A percentile compares a stretch with the other conserved stretches of the same genome.
These are phyloP conservation scores for Hydrotaea diabolus DNA, from an alignment of 2,888 invertebrate species.

Conservation along the genomic window DNA sequence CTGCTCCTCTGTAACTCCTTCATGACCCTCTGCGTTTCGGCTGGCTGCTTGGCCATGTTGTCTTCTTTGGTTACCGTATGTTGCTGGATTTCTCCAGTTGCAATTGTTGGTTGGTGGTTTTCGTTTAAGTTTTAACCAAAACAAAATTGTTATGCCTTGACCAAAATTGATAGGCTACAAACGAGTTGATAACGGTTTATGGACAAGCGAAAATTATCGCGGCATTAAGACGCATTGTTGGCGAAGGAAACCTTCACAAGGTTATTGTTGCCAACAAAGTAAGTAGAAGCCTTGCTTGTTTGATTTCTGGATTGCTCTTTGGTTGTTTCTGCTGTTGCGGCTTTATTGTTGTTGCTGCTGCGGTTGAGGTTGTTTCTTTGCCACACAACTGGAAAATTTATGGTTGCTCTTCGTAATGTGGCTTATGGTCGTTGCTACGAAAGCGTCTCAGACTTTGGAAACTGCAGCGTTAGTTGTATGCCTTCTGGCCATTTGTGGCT, in stretches of 20 bases:
- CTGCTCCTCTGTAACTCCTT: neutral
- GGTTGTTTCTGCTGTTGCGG: too few relatives aligned
- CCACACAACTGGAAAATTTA: neutral
- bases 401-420: neutral
- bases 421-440: too few relatives aligned
- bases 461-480: too few relatives aligned
- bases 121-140: slow-evolving; percentile 12
- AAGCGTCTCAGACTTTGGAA: too few relatives aligned
- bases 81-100: slow-evolving; percentile 19
- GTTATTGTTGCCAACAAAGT: slow-evolving; percentile 19
- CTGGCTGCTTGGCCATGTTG: neutral
- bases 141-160: slow-evolving; percentile 42
- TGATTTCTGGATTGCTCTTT: neutral
- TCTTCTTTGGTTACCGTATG: neutral
- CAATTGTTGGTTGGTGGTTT: neutral
- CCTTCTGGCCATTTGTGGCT: too few relatives aligned
- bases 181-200: slow-evolving; percentile 49
- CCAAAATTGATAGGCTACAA: slow-evolving; percentile 49
- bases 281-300: neutral
- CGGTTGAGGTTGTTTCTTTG: neutral
- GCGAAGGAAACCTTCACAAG: slow-evolving; percentile 45
- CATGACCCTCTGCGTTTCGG: neutral
- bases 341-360: too few relatives aligned
- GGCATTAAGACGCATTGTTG: slow-evolving; percentile 3
- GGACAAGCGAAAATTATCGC: slow-evolving; percentile 32